A percentile compares a stretch with the other conserved stretches of the same genome.
These are phyloP conservation scores for Synergus japonicus DNA, from an alignment of 2,888 invertebrate species.

Conservation along the genomic window DNA sequence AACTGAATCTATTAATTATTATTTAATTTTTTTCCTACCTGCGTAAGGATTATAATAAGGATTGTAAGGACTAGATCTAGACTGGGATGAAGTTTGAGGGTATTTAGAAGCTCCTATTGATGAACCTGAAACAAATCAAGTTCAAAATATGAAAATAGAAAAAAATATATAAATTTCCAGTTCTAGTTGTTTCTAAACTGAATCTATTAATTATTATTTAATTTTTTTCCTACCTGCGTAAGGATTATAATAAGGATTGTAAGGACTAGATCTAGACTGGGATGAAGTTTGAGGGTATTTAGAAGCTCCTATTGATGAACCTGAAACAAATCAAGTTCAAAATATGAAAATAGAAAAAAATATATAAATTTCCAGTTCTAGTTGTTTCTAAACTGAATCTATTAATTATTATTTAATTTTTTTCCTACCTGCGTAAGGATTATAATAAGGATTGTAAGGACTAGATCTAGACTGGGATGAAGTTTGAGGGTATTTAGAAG, in stretches of 20 bases:
- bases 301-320: constrained; percentile 27
- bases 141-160: not conserved
- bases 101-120: constrained; percentile 18
- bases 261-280: not conserved
- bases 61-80: constrained; percentile 4
- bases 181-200: no score
- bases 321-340: constrained; percentile 8
- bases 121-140: constrained; percentile 15
- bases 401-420: not conserved
- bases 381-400: not conserved
- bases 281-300: constrained; percentile 22
- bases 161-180: not conserved
- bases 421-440: not conserved
- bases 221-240: not conserved
- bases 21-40: not conserved
- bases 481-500: constrained; percentile 27
- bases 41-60: not conserved
- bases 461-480: not conserved
- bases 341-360: not conserved
- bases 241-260: constrained; percentile 9
- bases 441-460: constrained; percentile 17
- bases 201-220: not conserved
- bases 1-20: not conserved
- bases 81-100: constrained; percentile 17
- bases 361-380: no score